Evolutionary conservation across 2,888 invertebrate species (phyloP).

Genomic region (Ochlodes sylvanus): DNA sequence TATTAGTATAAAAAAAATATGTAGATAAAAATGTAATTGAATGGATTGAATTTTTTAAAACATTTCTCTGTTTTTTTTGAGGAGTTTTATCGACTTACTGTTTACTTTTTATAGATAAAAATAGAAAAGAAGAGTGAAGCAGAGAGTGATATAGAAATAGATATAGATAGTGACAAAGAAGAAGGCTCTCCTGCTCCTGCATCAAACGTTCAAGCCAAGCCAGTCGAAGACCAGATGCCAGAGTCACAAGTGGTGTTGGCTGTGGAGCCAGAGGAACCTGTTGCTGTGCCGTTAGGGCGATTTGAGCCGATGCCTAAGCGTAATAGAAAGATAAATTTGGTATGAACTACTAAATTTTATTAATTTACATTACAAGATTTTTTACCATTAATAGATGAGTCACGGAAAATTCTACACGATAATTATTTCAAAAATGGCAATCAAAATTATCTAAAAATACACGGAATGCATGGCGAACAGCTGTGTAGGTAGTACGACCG

Average conservation of each 20-base stretch:
- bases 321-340: conserved; percentile 82
- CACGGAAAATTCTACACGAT: no score
- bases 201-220: not conserved
- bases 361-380: not conserved
- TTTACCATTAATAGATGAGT: no score
- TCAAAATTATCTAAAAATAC: no score
- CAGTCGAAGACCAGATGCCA: not conserved
- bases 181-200: conserved; percentile 30
- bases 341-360: conserved; percentile 46
- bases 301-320: conserved; percentile 78
- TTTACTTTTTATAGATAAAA: conserved; percentile 66
- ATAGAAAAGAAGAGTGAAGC: conserved; percentile 78
- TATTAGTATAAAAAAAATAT: no score
- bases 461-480: no score
- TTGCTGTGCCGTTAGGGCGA: conserved; percentile 65
- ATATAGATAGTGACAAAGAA: conserved; percentile 83
- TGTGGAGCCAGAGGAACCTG: conserved; percentile 55
- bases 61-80: not conserved
- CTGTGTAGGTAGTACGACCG: no score
- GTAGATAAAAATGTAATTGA: no score
- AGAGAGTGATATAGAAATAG: conserved; percentile 86
- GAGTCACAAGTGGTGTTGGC: conserved; percentile 9
- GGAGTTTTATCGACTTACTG: not conserved
- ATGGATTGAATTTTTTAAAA: no score
- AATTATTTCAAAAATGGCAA: no score